phyloP scores from a whole-genome alignment of 2,797 vertebrate species.

The Gymnothorax javanicus region DNA sequence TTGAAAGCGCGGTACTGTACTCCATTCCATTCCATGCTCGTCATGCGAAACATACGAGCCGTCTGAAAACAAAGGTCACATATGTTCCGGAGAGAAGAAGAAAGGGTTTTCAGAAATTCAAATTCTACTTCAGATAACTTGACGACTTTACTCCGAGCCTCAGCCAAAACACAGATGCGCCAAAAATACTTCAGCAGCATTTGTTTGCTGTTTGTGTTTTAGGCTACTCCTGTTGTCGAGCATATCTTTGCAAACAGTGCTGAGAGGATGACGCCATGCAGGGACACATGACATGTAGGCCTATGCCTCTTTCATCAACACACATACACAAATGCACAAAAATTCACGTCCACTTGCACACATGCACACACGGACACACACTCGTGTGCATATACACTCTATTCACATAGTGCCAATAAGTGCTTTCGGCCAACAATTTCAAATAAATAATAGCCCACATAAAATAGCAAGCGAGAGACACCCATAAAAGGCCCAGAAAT shows the following conservation, averaged over 20 bases:
- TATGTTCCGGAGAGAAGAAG: background rate
- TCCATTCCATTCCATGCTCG: background rate
- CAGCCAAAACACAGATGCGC: background rate
- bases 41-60: conserved; percentile 4
- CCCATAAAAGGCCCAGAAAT: too few species aligned
- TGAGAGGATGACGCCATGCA: background rate
- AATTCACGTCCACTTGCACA: too few species aligned
- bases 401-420: background rate
- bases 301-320: background rate
- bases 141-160: background rate
- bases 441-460: too few species aligned
- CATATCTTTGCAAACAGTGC: background rate
- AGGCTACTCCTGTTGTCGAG: background rate
- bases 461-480: too few species aligned
- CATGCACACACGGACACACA: too few species aligned
- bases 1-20: background rate
- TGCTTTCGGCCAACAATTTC: too few species aligned
- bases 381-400: too few species aligned
- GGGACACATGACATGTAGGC: background rate
- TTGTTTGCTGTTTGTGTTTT: background rate
- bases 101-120: background rate
- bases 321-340: background rate
- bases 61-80: background rate
- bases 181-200: background rate
- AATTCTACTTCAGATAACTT: too few species aligned